Base-by-base conservation (phyloP, 2,797 vertebrate species). In the Peromyscus aztecus region DNA sequence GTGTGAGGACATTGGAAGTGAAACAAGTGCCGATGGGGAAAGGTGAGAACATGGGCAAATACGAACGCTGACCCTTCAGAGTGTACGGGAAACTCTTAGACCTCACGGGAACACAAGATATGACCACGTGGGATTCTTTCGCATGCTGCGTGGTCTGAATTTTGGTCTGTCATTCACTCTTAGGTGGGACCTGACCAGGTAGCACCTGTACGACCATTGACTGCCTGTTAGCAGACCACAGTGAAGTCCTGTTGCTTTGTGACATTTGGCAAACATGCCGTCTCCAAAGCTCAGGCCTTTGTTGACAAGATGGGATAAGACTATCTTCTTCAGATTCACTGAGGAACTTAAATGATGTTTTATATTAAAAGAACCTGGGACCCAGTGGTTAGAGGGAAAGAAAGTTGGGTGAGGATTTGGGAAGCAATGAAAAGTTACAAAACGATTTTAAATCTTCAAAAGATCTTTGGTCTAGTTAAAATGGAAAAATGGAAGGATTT, bases 401-500 rank as follows among this genome's bases (percentile, higher is more conserved):
- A 85, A 82, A 82, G 65, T 87, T 91, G 86, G n/a, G 89, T 81
- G 85, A 63, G 23, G 92, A 94, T 93, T 84, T 84, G 87, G 27
- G 59, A 96, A 27, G 46, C 52, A 91, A 87, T 80, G 69, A 90
- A 93, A 97, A 97, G 49, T 89, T 69, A 13, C 69, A 84, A 92
- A 91, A 49, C 17, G 37, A 80, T 85, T 89, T 93, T 93, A 76
- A 76, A 92, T 80, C 94, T 97, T 96, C 43, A 76, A 82, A 92
- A 11, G 69, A 78, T 91, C 24, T 90, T 90, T 80, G 52, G 46
- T 86, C 13, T 92, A 90, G 85, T 87, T 80, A 89, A 95, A 96
- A 96, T 77, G 34, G 71, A 85, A 95, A 95, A 95, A 90, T 67
- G 85, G 82, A 89, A 89, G 49, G 76, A 93, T 94, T 97, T 94